Conservation (phyloP, 1,140 invertebrate genomes). For the Zophobas morio region DNA sequence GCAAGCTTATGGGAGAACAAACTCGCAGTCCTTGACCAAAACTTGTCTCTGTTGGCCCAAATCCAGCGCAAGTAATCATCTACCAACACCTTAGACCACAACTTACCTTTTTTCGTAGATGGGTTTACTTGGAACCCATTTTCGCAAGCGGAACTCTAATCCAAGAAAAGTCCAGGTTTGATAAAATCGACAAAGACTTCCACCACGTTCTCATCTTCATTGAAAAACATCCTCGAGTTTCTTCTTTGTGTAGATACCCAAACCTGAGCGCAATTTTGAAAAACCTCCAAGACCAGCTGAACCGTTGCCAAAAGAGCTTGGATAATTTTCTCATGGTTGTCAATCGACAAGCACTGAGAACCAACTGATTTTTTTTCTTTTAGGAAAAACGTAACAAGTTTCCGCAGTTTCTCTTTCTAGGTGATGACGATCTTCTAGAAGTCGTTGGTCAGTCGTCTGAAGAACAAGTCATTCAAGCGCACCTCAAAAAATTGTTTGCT, state of each 20-base stretch:
- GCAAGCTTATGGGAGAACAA: constrained; percentile 87
- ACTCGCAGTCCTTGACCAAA: constrained; percentile 82
- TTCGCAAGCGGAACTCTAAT: constrained; percentile 88
- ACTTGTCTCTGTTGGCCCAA: constrained; percentile 83
- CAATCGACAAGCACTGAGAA: not conserved
- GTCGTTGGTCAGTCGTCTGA: constrained; percentile 92
- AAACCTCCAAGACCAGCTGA: constrained; percentile 89
- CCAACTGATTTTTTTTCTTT: constrained; percentile 58
- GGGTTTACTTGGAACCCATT: constrained; percentile 98
- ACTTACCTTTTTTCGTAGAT: constrained; percentile 75
- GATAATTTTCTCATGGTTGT: constrained; percentile 94
- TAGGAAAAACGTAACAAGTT: constrained; percentile 95
- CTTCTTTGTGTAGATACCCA: constrained; percentile 83
- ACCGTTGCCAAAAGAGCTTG: constrained; percentile 93
- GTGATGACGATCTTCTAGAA: constrained; percentile 96
- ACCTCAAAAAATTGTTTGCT: constrained; percentile 96
- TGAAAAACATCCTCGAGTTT: constrained; percentile 83
- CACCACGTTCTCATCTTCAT: constrained; percentile 84
- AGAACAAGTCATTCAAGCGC: constrained; percentile 89
- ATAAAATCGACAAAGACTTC: constrained; percentile 93
- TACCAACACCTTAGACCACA: too few species aligned
- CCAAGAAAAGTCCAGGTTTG: constrained; percentile 87
- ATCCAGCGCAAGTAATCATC: constrained; percentile 83
- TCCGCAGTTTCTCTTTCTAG: constrained; percentile 96
- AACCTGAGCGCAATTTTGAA: constrained; percentile 83